A percentile compares a stretch with the other conserved stretches of the same genome.
Conservation (phyloP, 2,113 vertebrate species). For the Dipodomys stephensi region DNA sequence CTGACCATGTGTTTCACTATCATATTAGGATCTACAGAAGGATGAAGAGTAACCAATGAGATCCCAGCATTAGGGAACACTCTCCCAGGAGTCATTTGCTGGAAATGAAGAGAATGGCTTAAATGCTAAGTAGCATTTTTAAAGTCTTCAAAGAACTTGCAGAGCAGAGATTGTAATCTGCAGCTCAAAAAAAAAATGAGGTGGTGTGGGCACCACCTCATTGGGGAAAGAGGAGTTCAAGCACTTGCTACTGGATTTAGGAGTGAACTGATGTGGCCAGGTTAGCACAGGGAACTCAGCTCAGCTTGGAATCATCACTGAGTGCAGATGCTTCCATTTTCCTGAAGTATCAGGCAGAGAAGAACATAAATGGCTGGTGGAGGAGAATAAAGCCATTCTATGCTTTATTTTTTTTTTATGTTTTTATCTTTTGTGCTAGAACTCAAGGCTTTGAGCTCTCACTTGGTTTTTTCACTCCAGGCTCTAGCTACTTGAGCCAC, state of each 20-base stretch:
- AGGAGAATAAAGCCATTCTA: background rate
- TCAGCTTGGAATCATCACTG: background rate
- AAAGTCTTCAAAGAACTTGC: constrained; percentile 16
- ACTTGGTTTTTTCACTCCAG: too few relatives aligned
- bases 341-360: background rate
- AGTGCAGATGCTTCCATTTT: background rate
- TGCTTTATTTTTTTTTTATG: constrained; percentile 27
- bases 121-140: background rate
- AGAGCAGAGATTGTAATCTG: constrained; percentile 13
- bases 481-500: too few relatives aligned
- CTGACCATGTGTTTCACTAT: too few relatives aligned
- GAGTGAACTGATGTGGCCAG: background rate
- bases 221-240: background rate
- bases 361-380: background rate
- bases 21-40: background rate
- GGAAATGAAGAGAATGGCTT: background rate
- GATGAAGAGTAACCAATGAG: background rate
- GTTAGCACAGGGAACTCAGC: background rate
- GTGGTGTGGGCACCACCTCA: background rate
- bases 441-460: too few relatives aligned
- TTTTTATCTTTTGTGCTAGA: too few relatives aligned
- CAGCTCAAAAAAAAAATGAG: background rate
- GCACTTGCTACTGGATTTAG: background rate
- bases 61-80: background rate
- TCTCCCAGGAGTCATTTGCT: background rate